Evolutionary conservation across 1,140 invertebrate genomes (phyloP).

Genomic region (Sitobion miscanthi): DNA sequence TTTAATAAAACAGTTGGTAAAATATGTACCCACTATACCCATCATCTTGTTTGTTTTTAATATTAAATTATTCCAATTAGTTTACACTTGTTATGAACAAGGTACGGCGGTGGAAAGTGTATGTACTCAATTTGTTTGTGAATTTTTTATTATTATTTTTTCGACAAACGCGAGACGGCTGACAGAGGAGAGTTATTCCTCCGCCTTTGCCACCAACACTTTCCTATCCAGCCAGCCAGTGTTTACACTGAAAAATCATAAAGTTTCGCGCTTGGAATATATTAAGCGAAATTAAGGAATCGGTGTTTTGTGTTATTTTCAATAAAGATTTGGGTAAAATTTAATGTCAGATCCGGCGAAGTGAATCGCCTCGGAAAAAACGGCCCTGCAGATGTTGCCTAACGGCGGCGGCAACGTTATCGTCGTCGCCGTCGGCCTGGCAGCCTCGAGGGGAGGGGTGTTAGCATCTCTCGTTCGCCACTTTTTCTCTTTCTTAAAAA

Average conservation of each 20-base stretch:
- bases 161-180: neutral
- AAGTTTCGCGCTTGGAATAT: conserved; percentile 46
- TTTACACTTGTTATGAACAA: neutral
- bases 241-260: conserved; percentile 26
- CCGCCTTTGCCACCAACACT: neutral
- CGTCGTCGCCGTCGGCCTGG: neutral
- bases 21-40: neutral
- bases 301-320: conserved; percentile 50
- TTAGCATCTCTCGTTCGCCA: neutral
- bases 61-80: conserved; percentile 31
- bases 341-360: conserved; percentile 37
- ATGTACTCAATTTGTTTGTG: neutral
- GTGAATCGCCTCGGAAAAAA: conserved; percentile 16
- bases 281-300: conserved; percentile 51
- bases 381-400: conserved; percentile 37
- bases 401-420: neutral
- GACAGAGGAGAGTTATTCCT: neutral
- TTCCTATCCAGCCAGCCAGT: neutral
- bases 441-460: neutral
- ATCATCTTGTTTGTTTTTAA: neutral
- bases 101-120: neutral
- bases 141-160: neutral
- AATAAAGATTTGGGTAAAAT: conserved; percentile 43
- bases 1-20: neutral
- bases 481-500: neutral